Evolutionary conservation across 2,888 invertebrate species (phyloP), one percentile per base, ranked within the genome.

Genomic region (Volucella zonaria): DNA sequence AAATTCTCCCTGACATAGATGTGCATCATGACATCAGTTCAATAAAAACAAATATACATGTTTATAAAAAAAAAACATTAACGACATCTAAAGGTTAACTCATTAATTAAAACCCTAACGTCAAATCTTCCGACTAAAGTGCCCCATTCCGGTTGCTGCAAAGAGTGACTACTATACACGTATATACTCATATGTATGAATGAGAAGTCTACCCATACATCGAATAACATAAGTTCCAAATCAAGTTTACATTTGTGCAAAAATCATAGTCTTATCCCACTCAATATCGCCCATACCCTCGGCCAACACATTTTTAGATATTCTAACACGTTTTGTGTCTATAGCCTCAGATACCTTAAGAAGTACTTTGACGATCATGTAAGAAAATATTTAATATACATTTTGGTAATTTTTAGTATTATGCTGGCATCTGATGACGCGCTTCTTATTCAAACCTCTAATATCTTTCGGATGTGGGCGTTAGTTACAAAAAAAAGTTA

Each of bases 251-350:
- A 18, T 62, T 47, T 68, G 45, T 64, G 70, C 79, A 61, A 71
- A 71, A 14, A 71, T 80, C 75, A 75, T 67, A 75, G 75, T 75
- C 80, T 59, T 71, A 71, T 31, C 80, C 75, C 54, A 79, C 83
- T 49, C 71, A 6, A 11, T 18, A 54, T 66, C 73, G 75, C 75
- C 74, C 61, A 67, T 73, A 45, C 56, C 52, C 66, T 45, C 75
- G 18, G 18, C 75, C 83, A 75, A 83, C 75, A 71, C 83, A 64
- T 56, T 31, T 15, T 70, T 23, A 70, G 54, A 68, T 73, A 54
- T 11, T 54, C 40, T n/a, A 45, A 66, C 40, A 42, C 45, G 58
- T 47, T 23, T 18, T 43, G 10, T 81, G 64, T 52, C 58, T 43
- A 14, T 47, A 40, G 38, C 74, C 31, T 42, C 45, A 68, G 61